phyloP scores from a whole-genome alignment of 2,888 invertebrate genomes.

The Ellobium chinense region DNA sequence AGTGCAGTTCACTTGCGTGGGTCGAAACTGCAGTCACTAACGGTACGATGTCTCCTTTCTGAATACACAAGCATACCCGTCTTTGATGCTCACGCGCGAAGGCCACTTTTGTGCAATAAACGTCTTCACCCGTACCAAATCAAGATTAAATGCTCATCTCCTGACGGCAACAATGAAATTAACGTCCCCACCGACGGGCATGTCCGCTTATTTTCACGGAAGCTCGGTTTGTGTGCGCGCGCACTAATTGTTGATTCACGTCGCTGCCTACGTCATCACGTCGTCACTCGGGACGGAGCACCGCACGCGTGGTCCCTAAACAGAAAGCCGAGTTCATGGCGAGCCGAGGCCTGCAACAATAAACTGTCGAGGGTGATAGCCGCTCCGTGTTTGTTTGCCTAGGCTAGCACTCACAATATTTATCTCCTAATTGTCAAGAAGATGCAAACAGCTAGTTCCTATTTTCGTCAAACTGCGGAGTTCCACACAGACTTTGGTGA shows the following conservation, averaged over 20 bases:
- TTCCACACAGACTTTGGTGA: too few relatives aligned
- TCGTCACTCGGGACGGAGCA: not conserved
- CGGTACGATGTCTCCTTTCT: too few relatives aligned
- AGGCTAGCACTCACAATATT: conserved; percentile 43
- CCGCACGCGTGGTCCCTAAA: conserved; percentile 25
- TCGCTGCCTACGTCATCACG: conserved; percentile 18
- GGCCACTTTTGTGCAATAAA: not conserved
- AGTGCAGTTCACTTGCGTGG: too few relatives aligned
- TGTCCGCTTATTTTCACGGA: conserved; percentile 35
- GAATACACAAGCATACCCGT: too few relatives aligned
- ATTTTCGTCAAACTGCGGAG: not conserved
- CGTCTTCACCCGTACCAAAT: not conserved
- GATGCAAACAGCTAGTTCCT: not conserved
- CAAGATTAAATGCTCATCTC: not conserved
- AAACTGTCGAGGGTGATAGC: conserved; percentile 9
- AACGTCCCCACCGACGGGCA: conserved; percentile 12
- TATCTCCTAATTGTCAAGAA: conserved; percentile 43
- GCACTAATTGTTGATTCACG: conserved; percentile 37
- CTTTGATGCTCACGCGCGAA: too few relatives aligned
- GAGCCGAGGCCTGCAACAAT: conserved; percentile 35
- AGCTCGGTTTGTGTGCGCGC: not conserved
- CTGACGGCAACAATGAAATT: conserved; percentile 9
- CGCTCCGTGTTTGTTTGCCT: conserved; percentile 40
- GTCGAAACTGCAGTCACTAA: too few relatives aligned
- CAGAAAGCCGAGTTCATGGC: conserved; percentile 14